Conservation (phyloP, 1,140 invertebrate genomes). For the Drosophila lacteicornis region DNA sequence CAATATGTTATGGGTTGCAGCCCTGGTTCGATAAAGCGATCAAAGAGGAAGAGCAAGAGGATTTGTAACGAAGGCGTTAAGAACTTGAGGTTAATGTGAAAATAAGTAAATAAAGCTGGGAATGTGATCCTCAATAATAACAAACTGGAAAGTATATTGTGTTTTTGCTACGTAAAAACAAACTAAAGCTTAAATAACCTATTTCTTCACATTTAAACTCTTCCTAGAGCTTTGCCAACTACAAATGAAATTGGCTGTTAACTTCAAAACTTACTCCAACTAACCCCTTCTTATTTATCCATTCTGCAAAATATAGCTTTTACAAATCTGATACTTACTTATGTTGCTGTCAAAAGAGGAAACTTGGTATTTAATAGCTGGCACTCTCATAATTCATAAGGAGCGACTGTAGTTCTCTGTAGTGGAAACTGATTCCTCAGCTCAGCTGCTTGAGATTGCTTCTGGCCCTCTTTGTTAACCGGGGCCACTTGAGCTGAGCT, state of each 20-base stretch:
- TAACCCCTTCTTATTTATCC: not conserved
- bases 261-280: not conserved
- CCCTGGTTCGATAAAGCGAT: not conserved
- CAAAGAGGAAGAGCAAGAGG: no score
- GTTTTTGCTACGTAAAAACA: not conserved
- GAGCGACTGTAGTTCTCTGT: constrained; percentile 13
- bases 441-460: constrained; percentile 19
- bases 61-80: not conserved
- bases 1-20: not conserved
- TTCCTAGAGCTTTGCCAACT: not conserved
- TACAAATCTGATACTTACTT: constrained; percentile 7
- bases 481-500: constrained; percentile 43
- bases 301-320: not conserved
- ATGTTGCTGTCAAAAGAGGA: not conserved
- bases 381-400: constrained; percentile 28
- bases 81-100: no score
- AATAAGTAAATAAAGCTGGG: not conserved
- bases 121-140: not conserved
- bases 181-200: not conserved
- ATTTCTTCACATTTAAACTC: not conserved
- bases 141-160: not conserved
- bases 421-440: constrained; percentile 20
- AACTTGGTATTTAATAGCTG: constrained; percentile 9
- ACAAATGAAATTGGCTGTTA: not conserved
- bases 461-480: constrained; percentile 33